These are phyloP conservation scores for Drosophila ustulata DNA, from an alignment of 2,888 invertebrate species.

Conservation along the genomic window DNA sequence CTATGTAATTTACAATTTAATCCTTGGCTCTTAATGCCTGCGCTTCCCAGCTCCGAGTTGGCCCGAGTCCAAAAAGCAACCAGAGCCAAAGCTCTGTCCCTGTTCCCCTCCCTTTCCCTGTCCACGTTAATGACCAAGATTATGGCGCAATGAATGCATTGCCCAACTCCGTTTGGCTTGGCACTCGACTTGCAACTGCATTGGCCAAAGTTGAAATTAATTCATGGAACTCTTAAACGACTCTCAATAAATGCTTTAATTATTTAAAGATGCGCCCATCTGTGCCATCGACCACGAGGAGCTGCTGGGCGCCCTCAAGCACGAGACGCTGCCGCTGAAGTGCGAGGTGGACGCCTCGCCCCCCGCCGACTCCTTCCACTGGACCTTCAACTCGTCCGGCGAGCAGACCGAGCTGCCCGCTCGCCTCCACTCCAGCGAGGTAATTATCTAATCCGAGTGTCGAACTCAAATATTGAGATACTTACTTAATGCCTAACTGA, in stretches of 20 bases:
- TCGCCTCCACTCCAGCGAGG: slow-evolving; percentile 86
- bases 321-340: slow-evolving; percentile 93
- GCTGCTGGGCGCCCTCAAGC: slow-evolving; percentile 93
- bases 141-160: slow-evolving; percentile 79
- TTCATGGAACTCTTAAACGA: slow-evolving; percentile 60
- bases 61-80: slow-evolving; percentile 63
- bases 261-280: slow-evolving; percentile 87
- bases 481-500: neutral
- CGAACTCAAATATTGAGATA: slow-evolving; percentile 19
- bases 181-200: slow-evolving; percentile 37
- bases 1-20: slow-evolving; percentile 80
- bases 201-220: slow-evolving; percentile 58
- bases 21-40: slow-evolving; percentile 78
- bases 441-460: slow-evolving; percentile 48
- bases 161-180: slow-evolving; percentile 55
- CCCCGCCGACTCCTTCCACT: slow-evolving; percentile 93
- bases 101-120: neutral
- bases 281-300: slow-evolving; percentile 92
- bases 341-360: slow-evolving; percentile 96
- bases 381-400: slow-evolving; percentile 97
- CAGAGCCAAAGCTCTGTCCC: slow-evolving; percentile 33
- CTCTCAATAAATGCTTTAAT: slow-evolving; percentile 66
- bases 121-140: slow-evolving; percentile 76
- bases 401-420: slow-evolving; percentile 92
- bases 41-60: slow-evolving; percentile 48